Conservation (phyloP, 2,797 vertebrate genomes). For the Hyperoplus lanceolatus region DNA sequence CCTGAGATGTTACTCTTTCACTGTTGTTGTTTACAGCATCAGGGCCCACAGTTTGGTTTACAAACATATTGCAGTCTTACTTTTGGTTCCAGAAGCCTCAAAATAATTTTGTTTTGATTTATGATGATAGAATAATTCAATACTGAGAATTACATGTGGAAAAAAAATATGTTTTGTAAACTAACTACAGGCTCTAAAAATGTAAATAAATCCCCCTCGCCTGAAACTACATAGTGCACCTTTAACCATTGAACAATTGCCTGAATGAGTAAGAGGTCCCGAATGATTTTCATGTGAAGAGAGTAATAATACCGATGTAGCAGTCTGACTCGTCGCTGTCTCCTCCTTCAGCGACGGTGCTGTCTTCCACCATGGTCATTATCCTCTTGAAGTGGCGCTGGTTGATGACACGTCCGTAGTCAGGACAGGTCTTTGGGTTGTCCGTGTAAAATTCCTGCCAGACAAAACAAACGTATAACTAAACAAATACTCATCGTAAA, state of each 20-base stretch:
- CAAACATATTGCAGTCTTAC: too few species aligned
- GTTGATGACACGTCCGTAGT: slow-evolving; percentile 93
- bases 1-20: too few species aligned
- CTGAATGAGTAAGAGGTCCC: neutral
- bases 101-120: neutral
- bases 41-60: too few species aligned
- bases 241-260: neutral
- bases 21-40: too few species aligned
- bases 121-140: neutral
- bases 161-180: too few species aligned
- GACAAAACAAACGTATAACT: neutral
- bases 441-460: slow-evolving; percentile 94
- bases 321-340: slow-evolving; percentile 87
- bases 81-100: too few species aligned
- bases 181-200: too few species aligned
- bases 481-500: neutral
- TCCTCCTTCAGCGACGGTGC: slow-evolving; percentile 88
- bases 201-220: too few species aligned
- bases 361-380: slow-evolving; percentile 86
- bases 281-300: neutral
- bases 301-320: slow-evolving; percentile 87
- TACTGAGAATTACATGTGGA: too few species aligned
- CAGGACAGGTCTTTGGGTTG: slow-evolving; percentile 88
- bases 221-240: too few species aligned
- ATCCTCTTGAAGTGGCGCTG: slow-evolving; percentile 91